Conservation (phyloP, 2,888 invertebrate species). For the Cosmia trapezina region DNA sequence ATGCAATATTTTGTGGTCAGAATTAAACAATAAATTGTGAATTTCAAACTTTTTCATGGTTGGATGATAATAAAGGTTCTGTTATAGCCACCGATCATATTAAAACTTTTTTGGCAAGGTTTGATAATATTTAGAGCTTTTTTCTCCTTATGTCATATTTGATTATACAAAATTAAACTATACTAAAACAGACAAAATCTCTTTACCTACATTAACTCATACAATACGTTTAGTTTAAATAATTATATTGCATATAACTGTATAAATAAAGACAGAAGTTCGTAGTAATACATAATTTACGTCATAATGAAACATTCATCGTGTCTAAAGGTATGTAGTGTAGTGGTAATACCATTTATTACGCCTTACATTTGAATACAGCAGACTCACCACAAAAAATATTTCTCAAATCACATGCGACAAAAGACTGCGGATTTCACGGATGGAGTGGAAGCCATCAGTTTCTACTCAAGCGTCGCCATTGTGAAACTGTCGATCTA, state of each 20-base stretch:
- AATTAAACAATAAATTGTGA: background rate
- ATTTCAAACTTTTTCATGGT: background rate
- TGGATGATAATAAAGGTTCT: background rate
- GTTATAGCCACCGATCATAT: background rate
- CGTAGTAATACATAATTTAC: background rate
- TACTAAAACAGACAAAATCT: no score
- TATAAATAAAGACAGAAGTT: background rate
- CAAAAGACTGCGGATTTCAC: slow-evolving; percentile 64
- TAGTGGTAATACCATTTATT: background rate
- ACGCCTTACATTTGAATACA: slow-evolving; percentile 25
- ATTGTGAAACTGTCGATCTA: slow-evolving; percentile 70
- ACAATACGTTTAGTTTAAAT: background rate
- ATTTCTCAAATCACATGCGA: slow-evolving; percentile 53
- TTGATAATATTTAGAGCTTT: background rate
- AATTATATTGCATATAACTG: background rate
- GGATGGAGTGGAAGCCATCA: slow-evolving; percentile 62
- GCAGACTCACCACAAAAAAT: slow-evolving; percentile 47
- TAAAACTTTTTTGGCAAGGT: background rate
- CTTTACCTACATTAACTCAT: background rate
- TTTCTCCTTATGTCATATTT: no score
- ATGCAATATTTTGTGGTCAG: background rate
- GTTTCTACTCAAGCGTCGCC: slow-evolving; percentile 59
- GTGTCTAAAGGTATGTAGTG: background rate
- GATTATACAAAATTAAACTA: no score
- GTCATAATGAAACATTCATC: background rate